Evolutionary conservation across 2,113 vertebrate species (phyloP).

Genomic region (Thryonomys swinderianus): DNA sequence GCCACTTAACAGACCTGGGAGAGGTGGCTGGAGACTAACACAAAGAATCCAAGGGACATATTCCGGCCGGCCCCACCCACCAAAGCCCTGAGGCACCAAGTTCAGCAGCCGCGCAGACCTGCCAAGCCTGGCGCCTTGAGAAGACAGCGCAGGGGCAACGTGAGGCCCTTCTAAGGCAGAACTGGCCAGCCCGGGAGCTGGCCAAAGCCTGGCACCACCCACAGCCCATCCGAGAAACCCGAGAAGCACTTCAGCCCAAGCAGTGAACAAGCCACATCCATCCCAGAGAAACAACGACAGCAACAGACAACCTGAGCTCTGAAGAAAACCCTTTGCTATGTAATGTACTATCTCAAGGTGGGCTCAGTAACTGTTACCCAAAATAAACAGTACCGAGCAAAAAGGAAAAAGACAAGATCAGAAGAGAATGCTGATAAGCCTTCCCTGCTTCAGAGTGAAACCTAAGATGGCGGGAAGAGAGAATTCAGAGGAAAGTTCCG

Average conservation of each 20-base stretch:
- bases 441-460: background rate
- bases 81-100: background rate
- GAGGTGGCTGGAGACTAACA: background rate
- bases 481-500: background rate
- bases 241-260: background rate
- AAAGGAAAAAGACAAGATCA: background rate
- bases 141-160: background rate
- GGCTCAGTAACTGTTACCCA: background rate
- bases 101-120: rapidly evolving
- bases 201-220: background rate
- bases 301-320: constrained; percentile 21
- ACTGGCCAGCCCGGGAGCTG: background rate
- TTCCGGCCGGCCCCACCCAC: background rate
- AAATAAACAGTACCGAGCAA: background rate
- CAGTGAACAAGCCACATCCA: background rate
- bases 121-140: background rate
- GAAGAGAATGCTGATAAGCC: too few relatives aligned
- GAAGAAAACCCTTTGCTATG: background rate
- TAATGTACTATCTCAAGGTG: background rate
- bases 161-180: background rate
- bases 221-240: background rate
- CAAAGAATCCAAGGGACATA: background rate
- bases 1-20: background rate
- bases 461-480: background rate
- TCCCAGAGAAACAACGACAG: background rate